These are phyloP conservation scores for Orthosia gracilis DNA, from an alignment of 2,888 invertebrate species.

Conservation along the genomic window DNA sequence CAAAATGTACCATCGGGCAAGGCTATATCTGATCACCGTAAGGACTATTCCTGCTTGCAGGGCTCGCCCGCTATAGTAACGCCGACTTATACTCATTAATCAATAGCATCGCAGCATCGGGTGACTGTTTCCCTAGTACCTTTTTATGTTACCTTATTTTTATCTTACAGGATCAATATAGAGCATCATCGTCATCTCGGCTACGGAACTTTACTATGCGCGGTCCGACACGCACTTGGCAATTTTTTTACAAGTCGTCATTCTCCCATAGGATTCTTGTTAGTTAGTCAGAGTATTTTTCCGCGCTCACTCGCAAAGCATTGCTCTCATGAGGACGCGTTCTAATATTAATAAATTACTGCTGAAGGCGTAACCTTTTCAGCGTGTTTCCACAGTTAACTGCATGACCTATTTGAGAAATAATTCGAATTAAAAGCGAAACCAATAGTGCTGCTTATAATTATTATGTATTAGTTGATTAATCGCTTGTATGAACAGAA, in stretches of 20 bases:
- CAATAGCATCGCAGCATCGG: too few species aligned
- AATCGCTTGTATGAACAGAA: too few species aligned
- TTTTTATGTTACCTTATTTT: too few species aligned
- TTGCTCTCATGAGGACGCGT: constrained; percentile 25
- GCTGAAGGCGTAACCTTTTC: constrained; percentile 37
- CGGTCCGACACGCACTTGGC: not conserved
- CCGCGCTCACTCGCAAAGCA: constrained; percentile 2
- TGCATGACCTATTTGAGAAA: constrained; percentile 47
- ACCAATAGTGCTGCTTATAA: constrained; percentile 31
- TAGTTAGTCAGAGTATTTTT: constrained; percentile 36
- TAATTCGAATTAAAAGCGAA: constrained; percentile 41
- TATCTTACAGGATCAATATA: not conserved
- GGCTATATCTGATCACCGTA: too few species aligned
- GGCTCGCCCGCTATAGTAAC: too few species aligned
- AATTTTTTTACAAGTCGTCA: constrained; percentile 1
- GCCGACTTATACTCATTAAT: too few species aligned
- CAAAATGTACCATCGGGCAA: too few species aligned
- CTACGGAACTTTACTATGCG: not conserved
- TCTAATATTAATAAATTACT: constrained; percentile 44
- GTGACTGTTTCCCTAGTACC: too few species aligned
- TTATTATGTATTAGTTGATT: constrained; percentile 1
- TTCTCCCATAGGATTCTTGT: constrained; percentile 35
- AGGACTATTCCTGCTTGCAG: too few species aligned
- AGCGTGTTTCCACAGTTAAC: constrained; percentile 18
- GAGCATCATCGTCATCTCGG: not conserved